Percentiles rank a stretch among this genome's conserved stretches.
Conservation (phyloP, 2,797 vertebrate genomes). For the Serranus cabrilla region DNA sequence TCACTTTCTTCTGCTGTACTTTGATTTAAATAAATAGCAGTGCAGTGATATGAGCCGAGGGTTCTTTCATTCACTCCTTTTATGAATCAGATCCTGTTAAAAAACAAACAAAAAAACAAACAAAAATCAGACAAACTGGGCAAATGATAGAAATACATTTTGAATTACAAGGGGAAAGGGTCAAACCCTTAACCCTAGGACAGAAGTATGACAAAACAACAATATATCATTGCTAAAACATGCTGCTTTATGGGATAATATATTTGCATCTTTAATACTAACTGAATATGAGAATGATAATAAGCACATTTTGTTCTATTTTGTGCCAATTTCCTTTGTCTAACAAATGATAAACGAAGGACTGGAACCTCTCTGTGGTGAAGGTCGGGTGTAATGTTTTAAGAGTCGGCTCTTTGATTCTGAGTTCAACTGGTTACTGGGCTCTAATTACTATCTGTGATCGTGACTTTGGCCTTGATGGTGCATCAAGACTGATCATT, state of each 20-base stretch:
- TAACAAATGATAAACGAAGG: background rate
- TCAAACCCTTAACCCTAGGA: background rate
- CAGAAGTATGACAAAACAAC: constrained; percentile 4
- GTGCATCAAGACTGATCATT: constrained; percentile 11
- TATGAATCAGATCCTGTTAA: constrained; percentile 73
- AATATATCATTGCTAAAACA: constrained; percentile 5
- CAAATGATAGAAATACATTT: constrained; percentile 20
- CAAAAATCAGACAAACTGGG: constrained; percentile 54
- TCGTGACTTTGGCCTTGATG: constrained; percentile 7
- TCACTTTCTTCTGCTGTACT: constrained; percentile 65
- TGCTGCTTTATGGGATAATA: background rate
- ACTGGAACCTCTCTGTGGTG: constrained; percentile 7
- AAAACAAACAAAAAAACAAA: constrained; percentile 58
- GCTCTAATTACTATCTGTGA: background rate
- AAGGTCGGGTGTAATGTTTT: constrained; percentile 1
- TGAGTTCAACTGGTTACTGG: background rate
- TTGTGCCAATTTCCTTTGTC: constrained; percentile 6
- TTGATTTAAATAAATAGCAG: constrained; percentile 63
- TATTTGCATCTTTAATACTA: background rate
- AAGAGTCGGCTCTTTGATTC: constrained; percentile 26
- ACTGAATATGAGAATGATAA: background rate
- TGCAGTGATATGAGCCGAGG: constrained; percentile 54
- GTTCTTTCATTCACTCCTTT: constrained; percentile 72
- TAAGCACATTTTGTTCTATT: constrained; percentile 8
- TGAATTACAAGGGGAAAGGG: background rate